Base-by-base conservation (phyloP, 2,113 vertebrate species). In the Seriola dumerili region DNA sequence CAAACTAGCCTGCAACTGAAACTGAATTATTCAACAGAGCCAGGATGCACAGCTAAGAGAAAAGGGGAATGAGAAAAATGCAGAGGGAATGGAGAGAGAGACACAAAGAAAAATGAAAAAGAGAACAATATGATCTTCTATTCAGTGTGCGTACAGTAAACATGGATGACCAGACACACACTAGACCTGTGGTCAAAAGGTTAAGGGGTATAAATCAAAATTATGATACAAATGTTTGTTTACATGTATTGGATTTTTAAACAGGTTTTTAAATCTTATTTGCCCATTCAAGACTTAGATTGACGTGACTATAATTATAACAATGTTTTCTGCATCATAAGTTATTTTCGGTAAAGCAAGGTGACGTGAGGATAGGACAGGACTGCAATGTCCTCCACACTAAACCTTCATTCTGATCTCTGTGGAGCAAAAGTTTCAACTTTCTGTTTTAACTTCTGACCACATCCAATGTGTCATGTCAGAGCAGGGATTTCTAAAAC, bases 11-110 rank as follows among this genome's bases (percentile, higher is more conserved):
- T 85, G 88, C 58, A 77, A 90, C 86, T 87, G 76, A 84, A 81
- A 73, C 71, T 89, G 89, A 94, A 94, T 93, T 72, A 93, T 94
- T 94, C 78, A 93, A 72, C 73, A 82, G 78, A 87, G 72, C 44
- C 78, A 83, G 80, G 91, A 87, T 71, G 55, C 82, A 89, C 68
- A 85, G 79, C 66, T 83, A 75, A 82, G 84, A 90, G 69, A 88
- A 88, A 29, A 89, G 7, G 17, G 59, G 76, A 80, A 81, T 42
- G 58, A 87, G 72, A 81, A 83, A 89, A 80, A 82, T 68, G 72
- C 32, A 68, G 57, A 78, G 57, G 34, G 52, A 69, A 48, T 42
- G 32, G 12, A 71, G 13, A 81, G 62, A 42, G 32, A 69, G 11
- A 57, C 3, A 55, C 9, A 66, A 52, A 76, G 62, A 21, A n/a